Base-by-base conservation (phyloP, 2,113 vertebrate species). In the Apteryx mantelli region DNA sequence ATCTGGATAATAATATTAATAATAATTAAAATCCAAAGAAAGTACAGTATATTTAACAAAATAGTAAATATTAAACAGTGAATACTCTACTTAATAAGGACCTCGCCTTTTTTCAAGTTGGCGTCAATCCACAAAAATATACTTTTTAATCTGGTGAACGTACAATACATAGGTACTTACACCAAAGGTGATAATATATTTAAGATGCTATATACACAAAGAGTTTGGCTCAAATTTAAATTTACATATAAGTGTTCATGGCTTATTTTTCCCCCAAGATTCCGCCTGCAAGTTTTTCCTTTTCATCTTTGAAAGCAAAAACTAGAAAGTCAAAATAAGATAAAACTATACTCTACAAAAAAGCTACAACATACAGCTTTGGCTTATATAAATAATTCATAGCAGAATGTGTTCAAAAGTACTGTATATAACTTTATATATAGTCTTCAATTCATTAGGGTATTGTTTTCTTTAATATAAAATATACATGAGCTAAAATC, bases 91-190 rank as follows among this genome's bases (percentile, higher is more conserved):
- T 98, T 98, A 98, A 98, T 99, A 98, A 99, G 99, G 99, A 99
- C 98, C 98, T 99, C 97, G 98, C 98, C 98, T 96, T 97, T 97
- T 95, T 98, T 99, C 99, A 99, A 99, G 98, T 98, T 98, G 99
- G 99, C 98, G 98, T 98, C 98, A 99, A 99, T 99, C 99, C 99
- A 99, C 99, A 99, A 99, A 99, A 99, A 99, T 99, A 99, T 98
- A 99, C 98, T 98, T 99, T 99, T 98, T 98, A 99, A 99, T 99
- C 99, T 98, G 98, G 99, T 98, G 99, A 98, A 97, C 98, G 98
- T 99, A 99, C 99, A 98, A 98, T 99, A 99, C 99, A 98, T 98
- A 98, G 98, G 98, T 99, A 99, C 99, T 99, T 98, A 98, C 99
- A 99, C 98, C 98, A 98, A 99, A 98, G 98, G 98, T 99, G 99